Evolutionary conservation across 2,113 vertebrate species (phyloP).

Genomic region (Empidonax traillii): DNA sequence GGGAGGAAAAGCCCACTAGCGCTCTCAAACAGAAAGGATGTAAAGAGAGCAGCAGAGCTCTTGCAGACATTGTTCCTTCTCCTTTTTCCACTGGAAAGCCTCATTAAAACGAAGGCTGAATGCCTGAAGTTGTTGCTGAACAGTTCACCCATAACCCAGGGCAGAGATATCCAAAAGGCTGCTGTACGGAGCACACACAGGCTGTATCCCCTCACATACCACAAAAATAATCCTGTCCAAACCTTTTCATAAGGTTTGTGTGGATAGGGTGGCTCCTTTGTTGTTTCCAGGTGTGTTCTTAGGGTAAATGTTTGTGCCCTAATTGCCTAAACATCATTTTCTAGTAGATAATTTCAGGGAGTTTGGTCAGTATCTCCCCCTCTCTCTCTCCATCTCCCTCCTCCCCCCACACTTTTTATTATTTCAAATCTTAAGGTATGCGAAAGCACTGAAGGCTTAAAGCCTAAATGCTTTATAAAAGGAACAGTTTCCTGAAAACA

Average conservation of each 20-base stretch:
- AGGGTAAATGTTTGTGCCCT: neutral
- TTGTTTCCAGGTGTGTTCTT: neutral
- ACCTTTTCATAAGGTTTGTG: neutral
- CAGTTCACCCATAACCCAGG: neutral
- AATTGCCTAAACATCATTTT: neutral
- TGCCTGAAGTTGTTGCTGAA: neutral
- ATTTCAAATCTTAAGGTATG: conserved; percentile 62
- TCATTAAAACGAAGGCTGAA: neutral
- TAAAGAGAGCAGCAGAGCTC: conserved; percentile 5
- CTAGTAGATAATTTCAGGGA: neutral
- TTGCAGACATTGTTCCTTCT: neutral
- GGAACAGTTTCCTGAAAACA: conserved; percentile 82
- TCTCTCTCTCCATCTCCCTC: neutral
- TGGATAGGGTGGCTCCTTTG: neutral
- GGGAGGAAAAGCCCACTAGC: neutral
- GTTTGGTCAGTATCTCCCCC: neutral
- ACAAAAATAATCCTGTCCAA: neutral
- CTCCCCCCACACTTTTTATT: conserved; percentile 15
- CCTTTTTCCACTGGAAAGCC: neutral
- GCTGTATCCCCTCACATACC: neutral
- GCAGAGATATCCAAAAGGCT: neutral
- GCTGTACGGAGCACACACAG: neutral
- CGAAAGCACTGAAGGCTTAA: conserved; percentile 64
- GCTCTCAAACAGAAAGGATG: neutral
- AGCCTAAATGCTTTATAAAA: conserved; percentile 78